These are phyloP conservation scores for Scaptomyza tumidula DNA, from an alignment of 2,888 invertebrate species.

Conservation along the genomic window DNA sequence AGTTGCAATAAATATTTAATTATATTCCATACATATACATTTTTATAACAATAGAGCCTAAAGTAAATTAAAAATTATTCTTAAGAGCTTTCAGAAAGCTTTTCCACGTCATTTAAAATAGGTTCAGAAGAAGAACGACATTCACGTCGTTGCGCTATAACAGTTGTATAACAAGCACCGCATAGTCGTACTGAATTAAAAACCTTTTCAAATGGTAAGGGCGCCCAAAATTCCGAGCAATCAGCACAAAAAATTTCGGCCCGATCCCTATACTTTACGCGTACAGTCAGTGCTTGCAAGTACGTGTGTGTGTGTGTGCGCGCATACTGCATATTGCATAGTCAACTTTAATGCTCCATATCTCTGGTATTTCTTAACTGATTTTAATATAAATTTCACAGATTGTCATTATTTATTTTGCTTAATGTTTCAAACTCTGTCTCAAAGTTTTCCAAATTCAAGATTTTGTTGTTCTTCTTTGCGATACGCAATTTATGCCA, in stretches of 20 bases:
- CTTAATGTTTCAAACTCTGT: no score
- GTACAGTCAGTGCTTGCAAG: no score
- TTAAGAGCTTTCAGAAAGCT: slow-evolving; percentile 28
- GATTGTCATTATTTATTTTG: no score
- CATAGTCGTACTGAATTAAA: slow-evolving; percentile 95
- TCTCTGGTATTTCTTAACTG: no score
- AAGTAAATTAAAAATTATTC: slow-evolving; percentile 52
- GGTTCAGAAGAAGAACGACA: slow-evolving; percentile 39
- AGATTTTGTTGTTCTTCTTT: no score
- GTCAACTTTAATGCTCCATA: no score
- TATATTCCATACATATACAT: slow-evolving; percentile 64
- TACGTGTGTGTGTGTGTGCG: no score
- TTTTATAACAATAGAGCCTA: slow-evolving; percentile 24
- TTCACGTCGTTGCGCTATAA: slow-evolving; percentile 77
- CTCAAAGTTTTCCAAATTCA: no score
- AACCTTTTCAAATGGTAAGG: slow-evolving; percentile 93
- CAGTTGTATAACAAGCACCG: slow-evolving; percentile 88
- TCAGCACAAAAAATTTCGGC: slow-evolving; percentile 94
- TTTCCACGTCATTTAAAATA: slow-evolving; percentile 17
- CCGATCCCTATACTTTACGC: no score
- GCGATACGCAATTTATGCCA: no score
- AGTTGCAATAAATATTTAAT: slow-evolving; percentile 71
- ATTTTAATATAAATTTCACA: no score
- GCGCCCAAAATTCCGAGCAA: slow-evolving; percentile 94
- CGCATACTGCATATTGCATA: no score